Conservation (phyloP, 2,888 invertebrate species). For the Ecliptopera silaceata region DNA sequence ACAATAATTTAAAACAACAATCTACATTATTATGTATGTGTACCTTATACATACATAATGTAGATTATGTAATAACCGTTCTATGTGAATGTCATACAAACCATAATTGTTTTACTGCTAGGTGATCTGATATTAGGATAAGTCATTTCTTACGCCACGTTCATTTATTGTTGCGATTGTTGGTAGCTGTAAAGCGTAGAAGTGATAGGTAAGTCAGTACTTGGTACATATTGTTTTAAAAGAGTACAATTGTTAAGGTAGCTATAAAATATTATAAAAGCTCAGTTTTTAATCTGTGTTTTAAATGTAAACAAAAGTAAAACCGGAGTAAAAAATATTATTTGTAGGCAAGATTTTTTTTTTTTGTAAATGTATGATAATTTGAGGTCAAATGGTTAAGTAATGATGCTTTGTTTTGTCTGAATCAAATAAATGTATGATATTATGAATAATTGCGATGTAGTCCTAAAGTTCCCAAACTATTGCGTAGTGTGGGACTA, state of each 20-base stretch:
- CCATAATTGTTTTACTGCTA: background rate
- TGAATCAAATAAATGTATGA: no score
- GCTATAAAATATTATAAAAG: background rate
- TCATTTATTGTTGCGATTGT: background rate
- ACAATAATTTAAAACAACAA: no score
- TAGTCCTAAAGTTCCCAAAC: no score
- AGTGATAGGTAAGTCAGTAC: background rate
- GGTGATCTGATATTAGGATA: background rate
- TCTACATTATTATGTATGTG: background rate
- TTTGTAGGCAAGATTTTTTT: no score
- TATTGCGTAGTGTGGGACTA: no score
- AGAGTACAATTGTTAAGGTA: constrained; percentile 10
- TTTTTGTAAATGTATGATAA: no score
- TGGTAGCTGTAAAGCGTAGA: background rate
- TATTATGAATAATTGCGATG: no score
- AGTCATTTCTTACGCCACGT: background rate
- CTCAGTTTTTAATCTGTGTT: background rate
- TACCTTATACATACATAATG: background rate
- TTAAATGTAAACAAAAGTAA: background rate
- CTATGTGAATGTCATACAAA: background rate
- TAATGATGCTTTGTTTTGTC: no score
- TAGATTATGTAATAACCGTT: background rate
- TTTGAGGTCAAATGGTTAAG: no score
- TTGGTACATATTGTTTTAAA: constrained; percentile 5
- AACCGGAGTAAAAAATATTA: no score